These are phyloP conservation scores for Drepana falcataria DNA, from an alignment of 2,888 invertebrate genomes.

Conservation along the genomic window DNA sequence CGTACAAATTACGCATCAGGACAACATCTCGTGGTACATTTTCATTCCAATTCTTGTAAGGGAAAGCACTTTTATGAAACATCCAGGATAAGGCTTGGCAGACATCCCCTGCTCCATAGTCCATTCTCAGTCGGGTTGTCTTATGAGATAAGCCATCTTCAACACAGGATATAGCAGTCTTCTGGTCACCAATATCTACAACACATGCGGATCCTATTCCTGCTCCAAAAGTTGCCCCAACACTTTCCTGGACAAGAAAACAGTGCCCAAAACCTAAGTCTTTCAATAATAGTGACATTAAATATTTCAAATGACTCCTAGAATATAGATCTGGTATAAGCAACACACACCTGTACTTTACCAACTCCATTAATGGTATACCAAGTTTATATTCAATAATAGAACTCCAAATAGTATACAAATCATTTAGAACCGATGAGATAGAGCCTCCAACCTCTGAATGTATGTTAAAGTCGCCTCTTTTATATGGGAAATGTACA, in stretches of 20 bases:
- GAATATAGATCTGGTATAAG: conserved; percentile 94
- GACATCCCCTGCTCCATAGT: conserved; percentile 95
- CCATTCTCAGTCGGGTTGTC: conserved; percentile 89
- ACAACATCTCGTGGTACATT: conserved; percentile 86
- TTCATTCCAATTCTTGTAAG: conserved; percentile 89
- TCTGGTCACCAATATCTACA: conserved; percentile 96
- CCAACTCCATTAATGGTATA: conserved; percentile 83
- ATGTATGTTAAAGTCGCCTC: conserved; percentile 94
- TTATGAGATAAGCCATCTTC: conserved; percentile 97
- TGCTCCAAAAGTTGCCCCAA: conserved; percentile 73
- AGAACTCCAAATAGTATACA: conserved; percentile 93
- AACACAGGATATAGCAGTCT: conserved; percentile 96
- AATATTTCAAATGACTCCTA: conserved; percentile 89
- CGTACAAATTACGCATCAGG: conserved; percentile 90
- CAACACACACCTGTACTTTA: conserved; percentile 91
- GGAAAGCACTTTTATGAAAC: conserved; percentile 93
- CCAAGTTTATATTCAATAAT: conserved; percentile 87
- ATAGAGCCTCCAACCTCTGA: conserved; percentile 90
- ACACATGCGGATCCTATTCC: conserved; percentile 89
- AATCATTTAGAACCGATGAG: conserved; percentile 88
- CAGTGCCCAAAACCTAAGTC: conserved; percentile 92
- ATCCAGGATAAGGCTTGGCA: conserved; percentile 94
- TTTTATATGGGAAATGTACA: conserved; percentile 92
- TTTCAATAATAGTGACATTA: conserved; percentile 87
- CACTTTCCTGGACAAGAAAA: conserved; percentile 87